Evolutionary conservation across 2,797 vertebrate species (phyloP).

Genomic region (Hyperoplus lanceolatus): DNA sequence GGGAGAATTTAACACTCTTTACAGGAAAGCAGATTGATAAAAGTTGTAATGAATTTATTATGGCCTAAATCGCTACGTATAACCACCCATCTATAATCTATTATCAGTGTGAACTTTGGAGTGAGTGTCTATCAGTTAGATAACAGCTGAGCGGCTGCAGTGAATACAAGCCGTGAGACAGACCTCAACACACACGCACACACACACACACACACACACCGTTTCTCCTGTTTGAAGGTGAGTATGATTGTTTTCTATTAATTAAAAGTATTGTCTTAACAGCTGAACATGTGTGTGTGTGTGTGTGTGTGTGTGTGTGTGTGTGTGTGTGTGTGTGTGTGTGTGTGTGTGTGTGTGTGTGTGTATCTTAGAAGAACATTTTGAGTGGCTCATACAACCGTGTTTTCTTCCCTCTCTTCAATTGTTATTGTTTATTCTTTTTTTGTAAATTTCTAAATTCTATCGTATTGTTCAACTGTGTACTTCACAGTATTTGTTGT

Average conservation of each 20-base stretch:
- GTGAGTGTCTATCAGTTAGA: slow-evolving; percentile 30
- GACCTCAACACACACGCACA: slow-evolving; percentile 5
- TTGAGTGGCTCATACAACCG: too few species aligned
- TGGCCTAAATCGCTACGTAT: not conserved
- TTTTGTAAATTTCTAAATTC: too few species aligned
- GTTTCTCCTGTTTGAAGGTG: slow-evolving; percentile 14
- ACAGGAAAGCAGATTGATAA: not conserved
- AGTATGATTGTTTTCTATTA: not conserved
- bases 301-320: too few species aligned
- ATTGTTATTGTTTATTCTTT: too few species aligned
- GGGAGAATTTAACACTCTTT: not conserved
- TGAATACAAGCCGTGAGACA: not conserved
- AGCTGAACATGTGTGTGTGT: too few species aligned
- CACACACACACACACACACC: slow-evolving; percentile 18
- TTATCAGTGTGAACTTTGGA: slow-evolving; percentile 44
- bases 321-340: not conserved
- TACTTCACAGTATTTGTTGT: too few species aligned
- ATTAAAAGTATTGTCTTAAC: not conserved
- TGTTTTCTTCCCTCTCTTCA: too few species aligned
- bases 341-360: too few species aligned
- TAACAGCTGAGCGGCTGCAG: slow-evolving; percentile 4
- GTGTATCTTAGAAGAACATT: too few species aligned
- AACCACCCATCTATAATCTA: not conserved
- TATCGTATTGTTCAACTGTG: too few species aligned
- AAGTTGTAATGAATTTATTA: not conserved